Evolutionary conservation across 2,797 vertebrate genomes (phyloP).

Genomic region (Ara ararauna): DNA sequence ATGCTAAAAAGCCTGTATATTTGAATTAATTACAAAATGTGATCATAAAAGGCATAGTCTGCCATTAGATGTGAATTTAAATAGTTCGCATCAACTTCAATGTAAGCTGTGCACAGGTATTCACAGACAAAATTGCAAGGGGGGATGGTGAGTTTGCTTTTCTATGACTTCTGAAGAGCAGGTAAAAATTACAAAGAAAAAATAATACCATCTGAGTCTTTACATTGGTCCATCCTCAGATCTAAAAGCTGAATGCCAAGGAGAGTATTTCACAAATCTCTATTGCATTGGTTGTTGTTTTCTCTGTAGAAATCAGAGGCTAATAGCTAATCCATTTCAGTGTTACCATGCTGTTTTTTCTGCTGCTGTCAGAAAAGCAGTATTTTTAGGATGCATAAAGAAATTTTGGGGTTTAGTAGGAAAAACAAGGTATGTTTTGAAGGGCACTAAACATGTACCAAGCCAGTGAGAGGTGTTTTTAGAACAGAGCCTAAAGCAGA

Average conservation of each 20-base stretch:
- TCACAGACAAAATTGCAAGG: neutral
- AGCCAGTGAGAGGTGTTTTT: neutral
- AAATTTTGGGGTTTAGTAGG: neutral
- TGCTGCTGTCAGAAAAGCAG: neutral
- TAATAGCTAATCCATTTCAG: neutral
- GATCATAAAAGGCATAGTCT: neutral
- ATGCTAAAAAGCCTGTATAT: neutral
- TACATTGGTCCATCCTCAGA: neutral
- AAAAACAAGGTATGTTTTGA: neutral
- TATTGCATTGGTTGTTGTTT: neutral
- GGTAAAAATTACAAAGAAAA: neutral
- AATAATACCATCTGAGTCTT: accelerated
- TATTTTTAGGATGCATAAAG: neutral
- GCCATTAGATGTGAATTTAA: neutral
- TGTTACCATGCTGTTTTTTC: neutral
- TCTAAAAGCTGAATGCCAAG: neutral
- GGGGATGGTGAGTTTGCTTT: neutral
- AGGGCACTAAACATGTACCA: neutral
- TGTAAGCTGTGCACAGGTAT: neutral
- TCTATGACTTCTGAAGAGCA: neutral
- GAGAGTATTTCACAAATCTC: neutral
- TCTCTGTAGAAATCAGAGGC: neutral
- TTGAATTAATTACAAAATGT: neutral
- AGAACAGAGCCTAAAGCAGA: neutral
- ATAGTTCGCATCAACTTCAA: neutral